Conservation (phyloP, 2,888 invertebrate genomes). For the Brenthis hecate region DNA sequence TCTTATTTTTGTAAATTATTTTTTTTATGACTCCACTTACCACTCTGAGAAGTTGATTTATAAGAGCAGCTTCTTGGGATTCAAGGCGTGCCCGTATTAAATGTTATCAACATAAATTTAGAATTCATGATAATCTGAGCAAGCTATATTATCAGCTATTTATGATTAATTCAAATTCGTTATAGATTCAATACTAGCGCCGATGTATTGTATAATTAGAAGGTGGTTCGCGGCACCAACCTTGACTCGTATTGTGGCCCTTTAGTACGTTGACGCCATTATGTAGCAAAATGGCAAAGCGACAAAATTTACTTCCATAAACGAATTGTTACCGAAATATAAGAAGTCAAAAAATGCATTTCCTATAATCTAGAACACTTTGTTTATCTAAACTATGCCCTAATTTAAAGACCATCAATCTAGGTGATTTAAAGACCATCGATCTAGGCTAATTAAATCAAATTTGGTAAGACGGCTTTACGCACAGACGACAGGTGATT, state of each 20-base stretch:
- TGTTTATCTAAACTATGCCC: too few relatives aligned
- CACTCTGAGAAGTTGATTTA: too few relatives aligned
- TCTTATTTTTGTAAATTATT: too few relatives aligned
- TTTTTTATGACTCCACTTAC: too few relatives aligned
- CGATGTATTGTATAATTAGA: neutral
- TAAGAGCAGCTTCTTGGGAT: too few relatives aligned
- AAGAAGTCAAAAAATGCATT: too few relatives aligned
- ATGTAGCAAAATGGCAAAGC: neutral
- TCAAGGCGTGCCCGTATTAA: too few relatives aligned
- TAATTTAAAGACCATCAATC: too few relatives aligned
- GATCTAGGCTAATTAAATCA: constrained; percentile 5
- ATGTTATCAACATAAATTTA: too few relatives aligned
- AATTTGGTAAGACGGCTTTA: constrained; percentile 13
- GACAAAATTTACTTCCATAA: neutral
- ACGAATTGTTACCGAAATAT: neutral
- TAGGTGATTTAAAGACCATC: too few relatives aligned
- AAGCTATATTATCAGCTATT: neutral
- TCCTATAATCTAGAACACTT: too few relatives aligned
- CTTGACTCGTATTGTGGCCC: constrained; percentile 14
- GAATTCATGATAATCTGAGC: neutral
- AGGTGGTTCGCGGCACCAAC: neutral
- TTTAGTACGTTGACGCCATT: constrained; percentile 10
- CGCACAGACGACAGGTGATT: neutral
- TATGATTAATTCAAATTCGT: too few relatives aligned
- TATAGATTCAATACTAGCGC: neutral